Evolutionary conservation across 2,113 vertebrate species (phyloP), one percentile per base, ranked within the genome.

Genomic region (Petromus typicus): DNA sequence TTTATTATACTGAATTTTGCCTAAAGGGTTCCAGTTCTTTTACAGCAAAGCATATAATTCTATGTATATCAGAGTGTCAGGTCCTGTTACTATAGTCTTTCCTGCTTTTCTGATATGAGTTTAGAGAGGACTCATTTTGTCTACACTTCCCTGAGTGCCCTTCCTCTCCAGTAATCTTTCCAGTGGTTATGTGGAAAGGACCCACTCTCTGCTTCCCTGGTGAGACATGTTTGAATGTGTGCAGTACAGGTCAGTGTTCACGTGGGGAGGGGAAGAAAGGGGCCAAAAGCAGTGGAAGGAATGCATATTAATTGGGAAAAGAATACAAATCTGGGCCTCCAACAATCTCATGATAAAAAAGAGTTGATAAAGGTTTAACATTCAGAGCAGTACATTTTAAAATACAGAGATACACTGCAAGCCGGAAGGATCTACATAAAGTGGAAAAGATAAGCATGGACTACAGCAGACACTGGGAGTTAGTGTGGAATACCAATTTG

Each of bases 351-450:
- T 45, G 12, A 54, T 69, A 61, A 79, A 67, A 43, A 78, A 75
- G 48, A 51, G 20, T 43, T 43, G 48, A 59, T 34, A 81, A 56
- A 88, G 63, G 23, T 22, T 8, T 95, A 78, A 85, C 11, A 45
- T 93, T 84, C 54, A 92, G 83, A 84, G 63, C 61, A 92, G 16
- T 61, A 45, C 25, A 64, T 30, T 80, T 88, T 85, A 59, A 93
- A 95, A 85, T n/a, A 13, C 43, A 73, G 20, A 76, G 9, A 16
- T 40, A 92, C 61, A 23, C 2, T 59, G n/a, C 43, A 34, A 2
- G 14, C 51, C 54, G 51, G 48, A 83, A 89, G 30, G 25, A 32
- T 59, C 25, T 59, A 25, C 30, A 25, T 78, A 71, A 13, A 89
- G 40, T 64, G 34, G n/a, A 51, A 80, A 66, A 69, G 12, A 17